Percentiles rank a stretch among this genome's conserved stretches.
These are phyloP conservation scores for Danionella cerebrum DNA, from an alignment of 2,113 vertebrate species.

Conservation along the genomic window DNA sequence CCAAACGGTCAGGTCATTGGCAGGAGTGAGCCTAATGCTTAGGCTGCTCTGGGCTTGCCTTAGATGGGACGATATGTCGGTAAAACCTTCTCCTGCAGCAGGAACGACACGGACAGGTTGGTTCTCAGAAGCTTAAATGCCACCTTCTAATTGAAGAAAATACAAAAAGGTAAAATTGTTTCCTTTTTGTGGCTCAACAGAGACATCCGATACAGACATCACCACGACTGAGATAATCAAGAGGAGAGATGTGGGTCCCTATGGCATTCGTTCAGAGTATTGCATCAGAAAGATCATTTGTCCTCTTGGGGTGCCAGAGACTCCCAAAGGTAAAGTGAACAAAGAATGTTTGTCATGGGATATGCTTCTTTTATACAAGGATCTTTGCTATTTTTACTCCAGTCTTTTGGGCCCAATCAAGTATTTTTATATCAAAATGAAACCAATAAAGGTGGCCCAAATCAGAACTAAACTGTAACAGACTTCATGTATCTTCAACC, in stretches of 20 bases:
- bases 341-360: not conserved
- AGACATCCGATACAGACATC: constrained; percentile 95
- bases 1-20: constrained; percentile 90
- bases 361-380: not conserved
- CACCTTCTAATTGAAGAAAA: not conserved
- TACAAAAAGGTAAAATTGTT: not conserved
- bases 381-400: too few relatives aligned
- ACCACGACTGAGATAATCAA: constrained; percentile 99
- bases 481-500: too few relatives aligned
- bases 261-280: constrained; percentile 95
- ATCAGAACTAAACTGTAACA: too few relatives aligned
- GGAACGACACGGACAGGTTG: constrained; percentile 93
- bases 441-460: too few relatives aligned
- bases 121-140: not conserved
- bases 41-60: constrained; percentile 91
- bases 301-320: constrained; percentile 93
- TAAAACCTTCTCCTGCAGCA: constrained; percentile 87
- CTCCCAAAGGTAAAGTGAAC: constrained; percentile 80
- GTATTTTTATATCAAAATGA: too few relatives aligned
- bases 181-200: constrained; percentile 59
- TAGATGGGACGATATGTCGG: constrained; percentile 97
- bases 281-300: constrained; percentile 98
- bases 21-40: constrained; percentile 93
- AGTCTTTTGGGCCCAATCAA: too few relatives aligned
- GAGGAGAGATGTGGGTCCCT: constrained; percentile 88